Evolutionary conservation across 1,140 invertebrate species (phyloP).

Genomic region (Dysdera silvatica): DNA sequence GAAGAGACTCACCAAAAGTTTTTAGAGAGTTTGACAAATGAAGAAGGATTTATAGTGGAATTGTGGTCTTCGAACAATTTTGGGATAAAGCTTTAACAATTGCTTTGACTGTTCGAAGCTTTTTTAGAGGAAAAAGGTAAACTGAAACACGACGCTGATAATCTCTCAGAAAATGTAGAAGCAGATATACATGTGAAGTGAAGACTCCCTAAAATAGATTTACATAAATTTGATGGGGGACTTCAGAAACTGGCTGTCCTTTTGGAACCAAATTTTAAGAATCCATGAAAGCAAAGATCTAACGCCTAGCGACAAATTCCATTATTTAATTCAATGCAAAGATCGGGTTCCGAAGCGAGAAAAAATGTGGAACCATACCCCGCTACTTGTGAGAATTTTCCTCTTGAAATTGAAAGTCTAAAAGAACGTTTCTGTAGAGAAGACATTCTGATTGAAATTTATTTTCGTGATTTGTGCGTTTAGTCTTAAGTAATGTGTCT

Average conservation of each 20-base stretch:
- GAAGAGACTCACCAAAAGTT: no score
- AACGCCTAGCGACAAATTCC: neutral
- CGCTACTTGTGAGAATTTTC: slow-evolving; percentile 12
- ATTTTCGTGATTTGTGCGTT: slow-evolving; percentile 18
- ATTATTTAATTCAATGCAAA: neutral
- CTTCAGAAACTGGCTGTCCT: neutral
- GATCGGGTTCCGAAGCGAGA: neutral
- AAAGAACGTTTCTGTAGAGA: slow-evolving; percentile 25
- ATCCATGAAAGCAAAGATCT: neutral
- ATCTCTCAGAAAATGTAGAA: no score
- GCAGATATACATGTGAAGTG: no score
- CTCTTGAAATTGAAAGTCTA: slow-evolving; percentile 27
- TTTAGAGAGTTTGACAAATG: no score
- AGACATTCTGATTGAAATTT: slow-evolving; percentile 26
- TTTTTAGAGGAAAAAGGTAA: no score
- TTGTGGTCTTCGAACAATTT: no score
- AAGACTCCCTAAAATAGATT: no score
- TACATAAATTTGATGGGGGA: no score
- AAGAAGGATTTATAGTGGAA: no score
- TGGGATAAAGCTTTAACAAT: no score
- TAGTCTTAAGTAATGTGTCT: neutral
- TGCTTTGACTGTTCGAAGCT: no score
- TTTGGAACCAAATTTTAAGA: neutral
- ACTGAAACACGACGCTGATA: no score
- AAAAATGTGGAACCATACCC: slow-evolving; percentile 32